phyloP scores from a whole-genome alignment of 1,140 invertebrate genomes.

The Brachionus asplanchnoidis region DNA sequence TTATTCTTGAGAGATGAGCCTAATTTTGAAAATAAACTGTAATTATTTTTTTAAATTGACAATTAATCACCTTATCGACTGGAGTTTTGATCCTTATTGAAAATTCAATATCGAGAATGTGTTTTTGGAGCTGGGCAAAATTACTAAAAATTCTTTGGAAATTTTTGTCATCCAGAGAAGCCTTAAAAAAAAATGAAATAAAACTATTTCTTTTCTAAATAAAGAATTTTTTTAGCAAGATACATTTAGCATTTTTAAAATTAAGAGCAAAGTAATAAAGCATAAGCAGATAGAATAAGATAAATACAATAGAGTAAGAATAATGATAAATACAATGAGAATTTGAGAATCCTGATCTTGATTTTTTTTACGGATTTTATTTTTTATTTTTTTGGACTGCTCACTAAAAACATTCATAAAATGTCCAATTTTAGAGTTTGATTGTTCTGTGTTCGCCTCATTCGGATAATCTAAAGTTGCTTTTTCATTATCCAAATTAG shows the following conservation, averaged over 20 bases:
- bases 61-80: conserved; percentile 26
- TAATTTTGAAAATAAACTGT: background rate
- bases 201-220: no score
- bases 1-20: background rate
- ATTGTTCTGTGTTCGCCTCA: background rate
- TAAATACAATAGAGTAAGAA: no score
- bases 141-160: background rate
- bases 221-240: background rate
- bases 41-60: background rate
- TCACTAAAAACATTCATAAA: background rate
- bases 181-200: conserved; percentile 9
- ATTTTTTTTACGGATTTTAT: background rate
- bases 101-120: conserved; percentile 32
- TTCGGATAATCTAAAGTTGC: background rate
- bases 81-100: background rate
- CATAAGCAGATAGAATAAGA: background rate
- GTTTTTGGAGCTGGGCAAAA: conserved; percentile 22
- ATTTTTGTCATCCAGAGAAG: background rate
- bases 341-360: background rate
- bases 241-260: background rate
- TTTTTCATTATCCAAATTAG: conserved; percentile 4
- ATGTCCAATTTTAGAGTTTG: background rate
- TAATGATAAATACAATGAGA: background rate
- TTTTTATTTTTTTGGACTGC: background rate
- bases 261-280: background rate